Percentiles rank a stretch among this genome's conserved stretches.
Conservation (phyloP, 2,113 vertebrate genomes). For the Oxyura jamaicensis region DNA sequence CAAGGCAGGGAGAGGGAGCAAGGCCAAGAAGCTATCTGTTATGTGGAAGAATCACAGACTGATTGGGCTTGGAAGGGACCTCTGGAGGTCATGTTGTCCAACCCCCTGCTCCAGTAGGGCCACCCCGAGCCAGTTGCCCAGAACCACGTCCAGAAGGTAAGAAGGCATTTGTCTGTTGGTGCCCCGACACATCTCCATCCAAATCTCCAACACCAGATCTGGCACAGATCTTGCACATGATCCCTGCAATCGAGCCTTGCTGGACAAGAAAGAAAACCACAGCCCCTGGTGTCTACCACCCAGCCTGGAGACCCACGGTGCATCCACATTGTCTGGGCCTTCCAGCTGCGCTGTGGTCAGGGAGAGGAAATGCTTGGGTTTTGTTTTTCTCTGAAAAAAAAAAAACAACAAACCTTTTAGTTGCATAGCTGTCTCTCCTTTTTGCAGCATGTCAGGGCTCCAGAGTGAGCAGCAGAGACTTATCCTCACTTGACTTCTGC, state of each 20-base stretch:
- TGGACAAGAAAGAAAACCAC: not conserved
- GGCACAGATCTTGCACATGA: not conserved
- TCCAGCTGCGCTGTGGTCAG: not conserved
- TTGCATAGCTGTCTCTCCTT: not conserved
- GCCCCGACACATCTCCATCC: rapidly evolving
- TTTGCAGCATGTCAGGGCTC: not conserved
- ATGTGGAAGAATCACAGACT: not conserved
- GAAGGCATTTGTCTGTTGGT: not conserved
- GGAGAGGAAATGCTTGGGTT: not conserved
- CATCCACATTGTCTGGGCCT: not conserved
- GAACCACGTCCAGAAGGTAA: not conserved
- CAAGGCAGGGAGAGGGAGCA: not conserved
- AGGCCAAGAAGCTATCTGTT: not conserved
- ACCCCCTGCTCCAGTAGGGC: too few relatives aligned
- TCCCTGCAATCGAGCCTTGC: not conserved
- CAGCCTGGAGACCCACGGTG: not conserved
- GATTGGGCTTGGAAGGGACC: too few relatives aligned
- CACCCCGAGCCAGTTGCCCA: too few relatives aligned
- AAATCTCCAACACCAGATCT: not conserved
- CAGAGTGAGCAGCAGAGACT: not conserved
- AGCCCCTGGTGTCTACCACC: not conserved
- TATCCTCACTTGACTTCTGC: not conserved
- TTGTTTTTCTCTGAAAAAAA: not conserved
- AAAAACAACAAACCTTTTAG: not conserved
- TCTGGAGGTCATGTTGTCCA: too few relatives aligned